Evolutionary conservation across 2,797 vertebrate genomes (phyloP).

Genomic region (Phaenicophaeus curvirostris): DNA sequence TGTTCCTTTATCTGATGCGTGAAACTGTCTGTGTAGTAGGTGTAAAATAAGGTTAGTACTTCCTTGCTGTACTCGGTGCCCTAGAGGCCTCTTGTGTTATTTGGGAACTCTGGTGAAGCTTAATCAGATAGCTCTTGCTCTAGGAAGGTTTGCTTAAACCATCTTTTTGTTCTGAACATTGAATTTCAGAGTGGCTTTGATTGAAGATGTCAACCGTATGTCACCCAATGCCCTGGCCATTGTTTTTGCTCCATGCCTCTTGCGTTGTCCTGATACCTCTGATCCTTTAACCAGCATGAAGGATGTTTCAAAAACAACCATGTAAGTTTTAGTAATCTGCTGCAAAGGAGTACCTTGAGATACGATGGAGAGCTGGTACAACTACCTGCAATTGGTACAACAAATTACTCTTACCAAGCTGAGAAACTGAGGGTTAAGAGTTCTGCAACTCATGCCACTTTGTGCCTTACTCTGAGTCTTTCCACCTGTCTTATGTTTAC

Average conservation of each 20-base stretch:
- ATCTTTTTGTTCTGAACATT: neutral
- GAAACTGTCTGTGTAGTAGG: neutral
- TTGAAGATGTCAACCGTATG: conserved; percentile 95
- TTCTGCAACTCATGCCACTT: neutral
- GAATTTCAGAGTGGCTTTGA: conserved; percentile 87
- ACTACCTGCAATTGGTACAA: neutral
- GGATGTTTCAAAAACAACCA: conserved; percentile 95
- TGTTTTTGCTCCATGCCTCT: conserved; percentile 93
- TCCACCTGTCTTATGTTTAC: neutral
- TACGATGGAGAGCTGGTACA: neutral
- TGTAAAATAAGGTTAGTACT: neutral
- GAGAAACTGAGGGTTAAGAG: neutral
- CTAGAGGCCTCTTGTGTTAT: neutral
- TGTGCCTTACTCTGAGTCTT: neutral
- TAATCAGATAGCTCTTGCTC: neutral
- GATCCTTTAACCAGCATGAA: conserved; percentile 98
- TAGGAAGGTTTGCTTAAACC: neutral
- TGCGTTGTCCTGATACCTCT: conserved; percentile 91
- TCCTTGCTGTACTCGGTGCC: neutral
- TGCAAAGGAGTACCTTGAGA: neutral
- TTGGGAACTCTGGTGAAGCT: neutral
- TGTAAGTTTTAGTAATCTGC: conserved; percentile 78
- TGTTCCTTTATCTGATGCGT: neutral
- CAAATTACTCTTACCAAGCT: neutral
- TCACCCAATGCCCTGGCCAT: conserved; percentile 94